Conservation (phyloP, 2,113 vertebrate species). For the Ciconia maguari region DNA sequence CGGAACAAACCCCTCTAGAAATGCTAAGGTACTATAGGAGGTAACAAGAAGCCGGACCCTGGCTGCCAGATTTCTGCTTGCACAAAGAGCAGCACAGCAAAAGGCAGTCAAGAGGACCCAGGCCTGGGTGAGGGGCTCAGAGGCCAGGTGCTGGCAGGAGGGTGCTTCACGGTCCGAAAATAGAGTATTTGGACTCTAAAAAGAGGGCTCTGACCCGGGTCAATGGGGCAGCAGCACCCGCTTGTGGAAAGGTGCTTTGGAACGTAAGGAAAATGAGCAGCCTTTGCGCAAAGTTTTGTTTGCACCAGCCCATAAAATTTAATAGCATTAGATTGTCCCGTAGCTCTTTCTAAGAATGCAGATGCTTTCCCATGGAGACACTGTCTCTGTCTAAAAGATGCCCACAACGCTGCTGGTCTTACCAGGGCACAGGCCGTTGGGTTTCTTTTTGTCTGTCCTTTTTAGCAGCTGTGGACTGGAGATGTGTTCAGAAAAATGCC, state of each 20-base stretch:
- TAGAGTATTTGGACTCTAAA: too few relatives aligned
- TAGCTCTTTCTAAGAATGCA: neutral
- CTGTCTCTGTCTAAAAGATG: neutral
- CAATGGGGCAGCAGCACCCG: neutral
- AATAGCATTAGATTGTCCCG: rapidly evolving
- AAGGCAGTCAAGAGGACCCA: neutral
- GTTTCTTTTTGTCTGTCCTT: neutral
- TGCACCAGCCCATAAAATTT: neutral
- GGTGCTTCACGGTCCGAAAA: neutral
- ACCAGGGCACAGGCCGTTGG: neutral
- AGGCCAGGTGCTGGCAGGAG: neutral
- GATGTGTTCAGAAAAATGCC: neutral
- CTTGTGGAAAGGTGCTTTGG: neutral
- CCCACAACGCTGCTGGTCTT: neutral
- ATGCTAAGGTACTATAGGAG: rapidly evolving
- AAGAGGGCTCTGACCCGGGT: neutral
- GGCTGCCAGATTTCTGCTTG: neutral
- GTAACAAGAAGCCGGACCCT: neutral
- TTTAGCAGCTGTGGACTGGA: neutral
- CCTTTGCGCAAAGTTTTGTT: rapidly evolving
- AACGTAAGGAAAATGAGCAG: neutral
- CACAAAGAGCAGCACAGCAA: neutral
- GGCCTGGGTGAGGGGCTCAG: neutral
- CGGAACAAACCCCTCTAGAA: neutral
- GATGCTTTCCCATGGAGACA: neutral